These are phyloP conservation scores for Drosophila putrida DNA, from an alignment of 2,888 invertebrate species.

Conservation along the genomic window DNA sequence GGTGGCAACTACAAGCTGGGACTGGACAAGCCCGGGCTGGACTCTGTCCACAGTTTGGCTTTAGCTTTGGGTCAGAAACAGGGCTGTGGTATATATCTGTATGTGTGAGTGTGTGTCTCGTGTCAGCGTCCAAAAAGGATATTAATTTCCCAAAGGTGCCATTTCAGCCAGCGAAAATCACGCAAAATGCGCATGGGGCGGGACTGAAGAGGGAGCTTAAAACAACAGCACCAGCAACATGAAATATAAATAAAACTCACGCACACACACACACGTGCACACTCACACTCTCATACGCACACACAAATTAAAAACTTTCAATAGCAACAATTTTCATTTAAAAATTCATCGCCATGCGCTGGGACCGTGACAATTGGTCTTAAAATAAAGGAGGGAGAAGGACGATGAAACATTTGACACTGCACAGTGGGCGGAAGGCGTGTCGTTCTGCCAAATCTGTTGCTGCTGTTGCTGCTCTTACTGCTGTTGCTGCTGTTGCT, in stretches of 20 bases:
- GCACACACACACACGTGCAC: slow-evolving; percentile 57
- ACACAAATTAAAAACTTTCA: slow-evolving; percentile 81
- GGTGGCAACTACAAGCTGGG: slow-evolving; percentile 11
- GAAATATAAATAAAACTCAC: slow-evolving; percentile 70
- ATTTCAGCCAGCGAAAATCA: slow-evolving; percentile 77
- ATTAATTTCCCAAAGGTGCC: slow-evolving; percentile 84
- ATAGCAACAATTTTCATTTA: slow-evolving; percentile 82
- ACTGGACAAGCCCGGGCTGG: slow-evolving; percentile 37
- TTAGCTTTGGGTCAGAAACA: slow-evolving; percentile 14
- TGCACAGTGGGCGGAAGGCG: slow-evolving; percentile 1
- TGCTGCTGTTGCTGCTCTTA: slow-evolving; percentile 42
- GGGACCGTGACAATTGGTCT: slow-evolving; percentile 55
- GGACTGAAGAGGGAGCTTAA: slow-evolving; percentile 16
- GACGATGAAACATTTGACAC: not conserved
- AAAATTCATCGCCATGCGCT: slow-evolving; percentile 78
- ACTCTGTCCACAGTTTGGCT: slow-evolving; percentile 34
- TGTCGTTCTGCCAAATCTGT: slow-evolving; percentile 11
- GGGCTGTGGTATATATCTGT: slow-evolving; percentile 16
- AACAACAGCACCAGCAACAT: slow-evolving; percentile 35
- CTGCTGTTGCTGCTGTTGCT: slow-evolving; percentile 42
- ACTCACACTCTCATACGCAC: slow-evolving; percentile 58
- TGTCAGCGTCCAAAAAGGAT: slow-evolving; percentile 78
- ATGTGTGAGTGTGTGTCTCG: slow-evolving; percentile 39
- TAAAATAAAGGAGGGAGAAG: slow-evolving; percentile 16
- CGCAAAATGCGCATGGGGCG: slow-evolving; percentile 63